These are phyloP conservation scores for Drosophila yooni DNA, from an alignment of 2,888 invertebrate genomes.

Conservation along the genomic window DNA sequence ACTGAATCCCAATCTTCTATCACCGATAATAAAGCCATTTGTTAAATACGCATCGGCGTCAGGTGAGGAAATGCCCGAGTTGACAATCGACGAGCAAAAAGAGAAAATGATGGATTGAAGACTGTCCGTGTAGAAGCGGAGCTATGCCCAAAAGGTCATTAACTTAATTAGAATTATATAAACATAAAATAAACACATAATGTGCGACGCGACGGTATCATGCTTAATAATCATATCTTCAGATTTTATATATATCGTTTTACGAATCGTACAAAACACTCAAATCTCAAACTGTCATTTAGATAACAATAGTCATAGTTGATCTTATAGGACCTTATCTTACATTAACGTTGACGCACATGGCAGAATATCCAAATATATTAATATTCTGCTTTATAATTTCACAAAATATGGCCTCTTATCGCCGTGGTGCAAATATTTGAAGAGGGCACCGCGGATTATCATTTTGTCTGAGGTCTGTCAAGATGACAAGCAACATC, in stretches of 20 bases:
- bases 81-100: conserved; percentile 28
- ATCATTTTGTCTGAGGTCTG: not conserved
- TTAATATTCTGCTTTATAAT: conserved; percentile 1
- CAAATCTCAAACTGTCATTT: conserved; percentile 10
- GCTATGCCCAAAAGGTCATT: not conserved
- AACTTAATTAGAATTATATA: conserved; percentile 13
- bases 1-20: conserved; percentile 66
- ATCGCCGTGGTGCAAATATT: conserved; percentile 9
- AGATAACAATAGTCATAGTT: not conserved
- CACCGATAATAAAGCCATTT: conserved; percentile 44
- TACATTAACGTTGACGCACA: not conserved
- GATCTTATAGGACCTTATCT: not conserved
- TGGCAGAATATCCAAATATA: conserved; percentile 2
- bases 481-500: not conserved
- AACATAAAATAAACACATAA: not conserved
- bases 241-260: conserved; percentile 4
- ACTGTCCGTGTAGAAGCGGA: not conserved
- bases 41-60: conserved; percentile 34
- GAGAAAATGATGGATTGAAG: conserved; percentile 12
- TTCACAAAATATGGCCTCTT: not conserved
- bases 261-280: not conserved
- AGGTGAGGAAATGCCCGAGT: conserved; percentile 47
- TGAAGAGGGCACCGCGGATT: not conserved
- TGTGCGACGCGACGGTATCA: not conserved
- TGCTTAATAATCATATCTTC: not conserved